Percentiles rank a stretch among this genome's conserved stretches.
These are phyloP conservation scores for Latrodectus geometricus DNA, from an alignment of 1,140 invertebrate species.

Conservation along the genomic window DNA sequence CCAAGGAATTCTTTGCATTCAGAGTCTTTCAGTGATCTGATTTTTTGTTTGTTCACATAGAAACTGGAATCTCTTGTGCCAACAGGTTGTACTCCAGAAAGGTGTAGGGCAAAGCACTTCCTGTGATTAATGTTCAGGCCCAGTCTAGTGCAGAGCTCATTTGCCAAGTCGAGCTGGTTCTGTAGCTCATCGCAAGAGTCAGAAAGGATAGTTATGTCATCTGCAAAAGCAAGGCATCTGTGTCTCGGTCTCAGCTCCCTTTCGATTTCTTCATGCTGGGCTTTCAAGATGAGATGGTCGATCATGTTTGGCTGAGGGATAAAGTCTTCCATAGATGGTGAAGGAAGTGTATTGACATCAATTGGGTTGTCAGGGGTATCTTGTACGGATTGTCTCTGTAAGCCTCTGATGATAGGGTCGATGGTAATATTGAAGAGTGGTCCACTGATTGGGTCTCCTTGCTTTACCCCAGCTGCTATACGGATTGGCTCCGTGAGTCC, in stretches of 20 bases:
- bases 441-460: slow-evolving; percentile 69
- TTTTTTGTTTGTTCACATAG: neutral
- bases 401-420: neutral
- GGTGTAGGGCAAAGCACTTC: slow-evolving; percentile 14
- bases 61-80: neutral
- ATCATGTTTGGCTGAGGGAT: too few relatives aligned
- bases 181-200: neutral
- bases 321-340: too few relatives aligned
- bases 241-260: too few relatives aligned
- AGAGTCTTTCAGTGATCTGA: neutral
- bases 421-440: slow-evolving; percentile 69
- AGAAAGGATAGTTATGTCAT: neutral
- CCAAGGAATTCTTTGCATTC: neutral
- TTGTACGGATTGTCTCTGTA: neutral
- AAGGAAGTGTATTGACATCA: too few relatives aligned
- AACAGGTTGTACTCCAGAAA: neutral
- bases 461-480: slow-evolving; percentile 61
- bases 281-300: too few relatives aligned
- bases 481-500: neutral
- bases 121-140: neutral
- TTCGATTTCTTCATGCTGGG: too few relatives aligned
- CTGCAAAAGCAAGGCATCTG: neutral
- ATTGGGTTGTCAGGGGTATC: too few relatives aligned
- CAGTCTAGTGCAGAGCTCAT: neutral
- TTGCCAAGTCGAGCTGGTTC: neutral